Evolutionary conservation across 2,797 vertebrate genomes (phyloP), one percentile per base, ranked within the genome.

Genomic region (Acanthurus leucopareius): DNA sequence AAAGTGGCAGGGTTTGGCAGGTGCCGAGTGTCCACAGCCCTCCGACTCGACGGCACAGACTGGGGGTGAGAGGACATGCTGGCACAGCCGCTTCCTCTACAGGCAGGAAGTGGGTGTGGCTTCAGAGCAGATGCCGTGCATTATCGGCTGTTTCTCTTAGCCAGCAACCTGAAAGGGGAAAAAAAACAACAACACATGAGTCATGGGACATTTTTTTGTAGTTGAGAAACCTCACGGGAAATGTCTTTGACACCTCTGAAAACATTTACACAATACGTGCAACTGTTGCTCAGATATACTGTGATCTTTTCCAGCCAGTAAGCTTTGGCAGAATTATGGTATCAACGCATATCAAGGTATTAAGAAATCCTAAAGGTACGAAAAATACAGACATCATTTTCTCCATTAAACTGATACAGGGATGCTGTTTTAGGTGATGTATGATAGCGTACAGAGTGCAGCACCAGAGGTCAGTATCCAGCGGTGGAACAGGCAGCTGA

Each of bases 31-130:
- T 96, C 95, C 86, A 95, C 82, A 44, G 91, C 78, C 92, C 95
- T 94, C 84, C 95, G 93, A 88, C 91, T 90, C 53, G 90, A 93
- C 62, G 94, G 92, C 89, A 95, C 84, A 16, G 95, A 86, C 87
- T 95, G 95, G 75, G 94, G 87, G 81, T 96, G 94, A 65, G 95
- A 94, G 86, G 95, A 95, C 95, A 96, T 96, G 88, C 77, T 94
- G 94, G 90, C 86, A 86, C 89, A 82, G 88, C 92, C 84, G 92
- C 93, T 96, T 95, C 94, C 94, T 95, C 92, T 96, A 96, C 77
- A 92, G 72, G 57, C 88, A 86, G 93, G 90, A 93, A 92, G 91
- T 93, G 60, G 90, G 90, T 86, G 87, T 88, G 90, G 90, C 82
- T 87, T 75, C 77, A 45, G 88, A 84, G 88, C 75, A 87, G 85